Conservation (phyloP, 2,797 vertebrate genomes). For the Momotus momota region DNA sequence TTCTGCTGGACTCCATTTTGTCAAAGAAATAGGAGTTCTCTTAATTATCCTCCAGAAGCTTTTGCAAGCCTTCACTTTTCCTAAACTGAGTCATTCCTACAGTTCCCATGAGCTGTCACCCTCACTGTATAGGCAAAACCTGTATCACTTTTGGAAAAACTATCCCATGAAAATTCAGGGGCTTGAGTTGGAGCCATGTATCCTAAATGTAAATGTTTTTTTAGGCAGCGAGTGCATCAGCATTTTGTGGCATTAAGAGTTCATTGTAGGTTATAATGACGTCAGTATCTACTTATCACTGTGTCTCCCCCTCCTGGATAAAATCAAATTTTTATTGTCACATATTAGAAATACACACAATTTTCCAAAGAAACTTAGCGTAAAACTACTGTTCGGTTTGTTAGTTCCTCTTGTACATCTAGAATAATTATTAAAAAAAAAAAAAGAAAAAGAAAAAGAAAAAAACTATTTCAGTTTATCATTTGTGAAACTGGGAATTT, state of each 20-base stretch:
- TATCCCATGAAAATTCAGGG: not conserved
- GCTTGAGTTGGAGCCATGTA: not conserved
- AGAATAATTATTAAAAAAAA: not conserved
- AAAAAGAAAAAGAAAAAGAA: not conserved
- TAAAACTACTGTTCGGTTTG: not conserved
- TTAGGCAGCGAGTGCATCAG: not conserved
- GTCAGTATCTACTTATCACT: not conserved
- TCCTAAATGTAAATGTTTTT: not conserved
- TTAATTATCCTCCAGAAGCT: not conserved
- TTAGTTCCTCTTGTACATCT: not conserved
- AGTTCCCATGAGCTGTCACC: not conserved
- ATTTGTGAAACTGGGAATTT: not conserved
- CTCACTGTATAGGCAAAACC: not conserved
- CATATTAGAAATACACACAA: accelerated
- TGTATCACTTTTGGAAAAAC: not conserved
- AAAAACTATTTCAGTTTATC: not conserved
- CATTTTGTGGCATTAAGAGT: not conserved
- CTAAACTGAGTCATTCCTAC: not conserved
- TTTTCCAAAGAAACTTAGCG: not conserved
- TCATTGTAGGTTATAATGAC: not conserved
- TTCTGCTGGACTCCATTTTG: not conserved
- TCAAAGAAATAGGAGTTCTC: not conserved
- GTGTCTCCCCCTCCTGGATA: not conserved
- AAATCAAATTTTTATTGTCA: not conserved
- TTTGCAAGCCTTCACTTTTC: not conserved